Conservation (phyloP, 2,888 invertebrate species). For the Marasmarcha lunaedactyla region DNA sequence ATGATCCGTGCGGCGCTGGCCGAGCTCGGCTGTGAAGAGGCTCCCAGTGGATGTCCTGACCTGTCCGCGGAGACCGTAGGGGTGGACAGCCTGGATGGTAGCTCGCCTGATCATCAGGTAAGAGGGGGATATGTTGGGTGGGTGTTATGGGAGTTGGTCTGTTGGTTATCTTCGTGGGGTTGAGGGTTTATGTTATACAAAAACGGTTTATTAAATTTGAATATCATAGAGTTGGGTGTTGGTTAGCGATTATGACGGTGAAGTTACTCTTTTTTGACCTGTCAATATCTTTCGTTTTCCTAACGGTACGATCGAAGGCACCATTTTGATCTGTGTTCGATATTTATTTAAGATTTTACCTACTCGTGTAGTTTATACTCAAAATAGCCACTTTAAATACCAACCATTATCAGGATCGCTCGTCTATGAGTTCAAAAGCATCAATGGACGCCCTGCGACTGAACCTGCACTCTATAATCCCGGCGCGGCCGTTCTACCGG, state of each 20-base stretch:
- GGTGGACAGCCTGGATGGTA: constrained; percentile 73
- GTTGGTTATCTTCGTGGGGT: no score
- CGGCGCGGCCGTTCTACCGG: constrained; percentile 72
- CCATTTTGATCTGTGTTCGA: no score
- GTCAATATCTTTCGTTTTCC: no score
- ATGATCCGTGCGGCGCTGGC: constrained; percentile 87
- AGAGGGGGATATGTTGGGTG: no score
- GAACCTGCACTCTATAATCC: constrained; percentile 67
- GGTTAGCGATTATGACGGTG: no score
- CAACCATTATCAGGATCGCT: constrained; percentile 49
- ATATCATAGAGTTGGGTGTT: background rate
- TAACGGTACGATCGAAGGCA: no score
- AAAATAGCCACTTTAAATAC: no score
- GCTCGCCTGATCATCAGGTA: constrained; percentile 76
- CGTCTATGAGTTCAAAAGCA: constrained; percentile 63
- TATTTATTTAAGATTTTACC: no score
- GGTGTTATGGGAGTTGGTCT: no score
- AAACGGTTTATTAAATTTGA: background rate
- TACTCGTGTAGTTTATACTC: no score
- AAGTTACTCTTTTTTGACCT: no score
- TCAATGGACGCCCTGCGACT: constrained; percentile 63
- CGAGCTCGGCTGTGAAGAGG: constrained; percentile 88
- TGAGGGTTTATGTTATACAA: no score
- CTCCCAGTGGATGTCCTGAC: constrained; percentile 86
- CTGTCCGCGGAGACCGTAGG: constrained; percentile 81